A percentile compares a stretch with the other conserved stretches of the same genome.
These are phyloP conservation scores for Strix aluco DNA, from an alignment of 2,113 vertebrate genomes.

Conservation along the genomic window DNA sequence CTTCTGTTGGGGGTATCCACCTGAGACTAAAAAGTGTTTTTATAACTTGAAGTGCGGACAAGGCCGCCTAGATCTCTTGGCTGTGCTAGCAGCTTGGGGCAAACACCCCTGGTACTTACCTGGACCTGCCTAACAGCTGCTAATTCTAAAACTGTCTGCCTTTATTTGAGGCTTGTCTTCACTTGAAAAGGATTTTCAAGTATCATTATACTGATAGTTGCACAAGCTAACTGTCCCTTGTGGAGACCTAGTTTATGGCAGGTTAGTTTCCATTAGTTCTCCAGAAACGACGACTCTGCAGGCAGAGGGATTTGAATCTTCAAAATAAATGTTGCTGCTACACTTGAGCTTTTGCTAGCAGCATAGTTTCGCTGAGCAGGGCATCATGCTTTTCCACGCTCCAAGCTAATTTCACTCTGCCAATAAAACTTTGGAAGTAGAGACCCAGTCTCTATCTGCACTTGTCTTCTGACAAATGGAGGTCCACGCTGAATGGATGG, in stretches of 20 bases:
- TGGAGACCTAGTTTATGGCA: background rate
- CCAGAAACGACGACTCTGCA: background rate
- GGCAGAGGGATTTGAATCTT: background rate
- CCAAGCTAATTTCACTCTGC: background rate
- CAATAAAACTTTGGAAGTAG: background rate
- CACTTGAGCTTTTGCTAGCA: background rate
- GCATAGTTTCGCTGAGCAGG: background rate
- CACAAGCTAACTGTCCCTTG: background rate
- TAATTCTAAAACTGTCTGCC: background rate
- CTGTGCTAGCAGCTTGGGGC: background rate
- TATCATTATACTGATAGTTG: background rate
- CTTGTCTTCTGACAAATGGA: background rate
- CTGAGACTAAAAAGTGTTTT: background rate
- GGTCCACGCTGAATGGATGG: background rate
- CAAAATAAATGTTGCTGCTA: background rate
- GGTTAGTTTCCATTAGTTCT: background rate
- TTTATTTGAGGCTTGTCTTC: background rate
- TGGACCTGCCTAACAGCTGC: background rate
- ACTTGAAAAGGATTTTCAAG: background rate
- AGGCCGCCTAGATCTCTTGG: background rate
- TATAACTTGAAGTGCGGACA: background rate
- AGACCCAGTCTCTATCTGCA: background rate
- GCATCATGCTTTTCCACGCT: background rate
- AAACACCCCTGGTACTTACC: background rate
- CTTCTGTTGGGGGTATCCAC: background rate